Conservation (phyloP, 2,888 invertebrate genomes). For the Torymus texanus region DNA sequence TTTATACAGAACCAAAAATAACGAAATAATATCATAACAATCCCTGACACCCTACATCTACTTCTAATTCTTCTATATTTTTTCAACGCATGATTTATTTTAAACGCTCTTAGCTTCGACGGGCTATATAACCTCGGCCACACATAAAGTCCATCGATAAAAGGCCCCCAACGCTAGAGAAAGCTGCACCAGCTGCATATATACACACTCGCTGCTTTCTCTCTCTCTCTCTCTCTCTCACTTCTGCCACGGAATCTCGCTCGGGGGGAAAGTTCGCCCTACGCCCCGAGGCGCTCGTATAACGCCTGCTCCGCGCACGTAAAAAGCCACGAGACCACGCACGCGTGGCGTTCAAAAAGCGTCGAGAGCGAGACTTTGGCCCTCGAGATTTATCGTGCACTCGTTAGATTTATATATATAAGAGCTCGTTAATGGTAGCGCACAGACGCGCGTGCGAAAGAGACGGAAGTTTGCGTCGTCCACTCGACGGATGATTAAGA, state of each 20-base stretch:
- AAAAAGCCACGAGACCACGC: background rate
- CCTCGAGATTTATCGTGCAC: slow-evolving; percentile 21
- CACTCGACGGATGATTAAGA: slow-evolving; percentile 30
- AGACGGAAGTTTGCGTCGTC: background rate
- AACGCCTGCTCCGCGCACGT: no score
- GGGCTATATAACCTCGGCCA: background rate
- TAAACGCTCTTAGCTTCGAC: no score
- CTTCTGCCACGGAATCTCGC: background rate
- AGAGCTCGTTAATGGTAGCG: slow-evolving; percentile 28
- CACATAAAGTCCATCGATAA: slow-evolving; percentile 21
- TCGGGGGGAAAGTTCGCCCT: slow-evolving; percentile 8
- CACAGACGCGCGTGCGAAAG: background rate
- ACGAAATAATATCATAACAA: no score
- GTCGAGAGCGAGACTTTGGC: background rate
- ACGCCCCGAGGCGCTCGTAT: no score
- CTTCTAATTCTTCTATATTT: no score
- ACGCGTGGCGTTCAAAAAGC: background rate
- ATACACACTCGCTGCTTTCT: no score
- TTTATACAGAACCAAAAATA: no score
- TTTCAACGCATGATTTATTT: no score
- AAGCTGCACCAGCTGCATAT: no score
- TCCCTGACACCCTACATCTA: no score
- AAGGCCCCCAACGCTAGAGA: background rate
- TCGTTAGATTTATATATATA: slow-evolving; percentile 29
- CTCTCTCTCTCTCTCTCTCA: no score